Evolutionary conservation across 2,888 invertebrate species (phyloP).

Genomic region (Vanessa cardui): DNA sequence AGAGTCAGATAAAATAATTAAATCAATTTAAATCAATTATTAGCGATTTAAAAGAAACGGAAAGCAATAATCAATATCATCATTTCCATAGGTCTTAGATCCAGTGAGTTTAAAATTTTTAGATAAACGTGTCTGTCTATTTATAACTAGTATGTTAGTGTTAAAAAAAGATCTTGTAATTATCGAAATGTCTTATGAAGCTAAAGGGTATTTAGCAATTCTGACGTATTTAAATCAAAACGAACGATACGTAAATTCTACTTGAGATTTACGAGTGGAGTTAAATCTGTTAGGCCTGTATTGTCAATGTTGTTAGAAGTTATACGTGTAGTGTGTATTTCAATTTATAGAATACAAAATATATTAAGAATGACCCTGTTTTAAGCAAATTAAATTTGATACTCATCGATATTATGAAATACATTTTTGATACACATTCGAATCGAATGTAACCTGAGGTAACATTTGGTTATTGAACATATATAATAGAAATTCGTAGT

Average conservation of each 20-base stretch:
- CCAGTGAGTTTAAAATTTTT: conserved; percentile 39
- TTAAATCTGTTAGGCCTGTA: conserved; percentile 4
- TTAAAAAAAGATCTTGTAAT: conserved; percentile 19
- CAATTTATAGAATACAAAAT: not conserved
- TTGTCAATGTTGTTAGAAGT: not conserved
- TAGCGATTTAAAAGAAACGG: conserved; percentile 45
- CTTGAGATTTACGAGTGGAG: conserved; percentile 1
- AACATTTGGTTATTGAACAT: not conserved
- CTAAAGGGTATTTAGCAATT: conserved; percentile 27
- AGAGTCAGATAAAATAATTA: conserved; percentile 51
- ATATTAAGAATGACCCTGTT: not conserved
- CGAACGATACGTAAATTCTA: not conserved
- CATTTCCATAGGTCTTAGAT: conserved; percentile 45
- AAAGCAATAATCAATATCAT: conserved; percentile 65
- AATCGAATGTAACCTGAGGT: not conserved
- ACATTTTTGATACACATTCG: not conserved
- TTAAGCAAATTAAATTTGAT: not conserved
- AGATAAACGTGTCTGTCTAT: conserved; percentile 40
- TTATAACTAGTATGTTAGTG: conserved; percentile 41
- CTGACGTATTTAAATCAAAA: conserved; percentile 1
- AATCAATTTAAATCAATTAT: conserved; percentile 28
- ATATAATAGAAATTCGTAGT: conserved; percentile 13
- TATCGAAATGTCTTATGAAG: conserved; percentile 32
- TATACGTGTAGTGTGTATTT: conserved; percentile 6
- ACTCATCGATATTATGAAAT: not conserved